Conservation (phyloP, 2,113 vertebrate species). For the Naja naja region DNA sequence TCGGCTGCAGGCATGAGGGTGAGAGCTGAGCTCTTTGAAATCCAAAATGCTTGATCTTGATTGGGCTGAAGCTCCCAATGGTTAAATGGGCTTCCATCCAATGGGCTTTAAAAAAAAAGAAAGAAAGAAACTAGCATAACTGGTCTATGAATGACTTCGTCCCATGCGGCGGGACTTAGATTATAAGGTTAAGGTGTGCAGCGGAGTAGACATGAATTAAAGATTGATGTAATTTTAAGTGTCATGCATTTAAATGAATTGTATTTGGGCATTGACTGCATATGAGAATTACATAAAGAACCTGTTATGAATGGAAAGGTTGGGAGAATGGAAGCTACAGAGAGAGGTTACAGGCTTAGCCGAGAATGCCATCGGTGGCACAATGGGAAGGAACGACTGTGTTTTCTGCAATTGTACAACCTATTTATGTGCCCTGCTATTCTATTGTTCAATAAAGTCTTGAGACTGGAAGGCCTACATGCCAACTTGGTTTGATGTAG, state of each 20-base stretch:
- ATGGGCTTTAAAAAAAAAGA: not conserved
- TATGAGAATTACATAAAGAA: not conserved
- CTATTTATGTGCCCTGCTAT: not conserved
- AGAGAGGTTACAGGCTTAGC: not conserved
- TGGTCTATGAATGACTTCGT: not conserved
- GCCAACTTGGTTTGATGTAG: not conserved
- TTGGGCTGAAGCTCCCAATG: not conserved
- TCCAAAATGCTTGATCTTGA: not conserved
- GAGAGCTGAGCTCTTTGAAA: not conserved
- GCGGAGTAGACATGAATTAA: not conserved
- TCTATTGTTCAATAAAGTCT: not conserved
- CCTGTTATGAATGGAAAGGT: not conserved
- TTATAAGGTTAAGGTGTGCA: not conserved
- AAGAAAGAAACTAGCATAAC: not conserved
- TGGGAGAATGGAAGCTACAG: not conserved
- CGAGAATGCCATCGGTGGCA: not conserved
- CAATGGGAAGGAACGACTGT: not conserved
- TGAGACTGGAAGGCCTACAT: not conserved
- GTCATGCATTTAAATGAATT: conserved; percentile 23
- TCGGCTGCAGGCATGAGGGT: not conserved
- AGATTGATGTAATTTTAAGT: not conserved
- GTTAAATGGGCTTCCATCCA: not conserved
- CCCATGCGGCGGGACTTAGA: conserved; percentile 30
- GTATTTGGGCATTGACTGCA: conserved; percentile 26
- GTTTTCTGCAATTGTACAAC: not conserved